Evolutionary conservation across 2,888 invertebrate species (phyloP).

Genomic region (Apodemia mormo): DNA sequence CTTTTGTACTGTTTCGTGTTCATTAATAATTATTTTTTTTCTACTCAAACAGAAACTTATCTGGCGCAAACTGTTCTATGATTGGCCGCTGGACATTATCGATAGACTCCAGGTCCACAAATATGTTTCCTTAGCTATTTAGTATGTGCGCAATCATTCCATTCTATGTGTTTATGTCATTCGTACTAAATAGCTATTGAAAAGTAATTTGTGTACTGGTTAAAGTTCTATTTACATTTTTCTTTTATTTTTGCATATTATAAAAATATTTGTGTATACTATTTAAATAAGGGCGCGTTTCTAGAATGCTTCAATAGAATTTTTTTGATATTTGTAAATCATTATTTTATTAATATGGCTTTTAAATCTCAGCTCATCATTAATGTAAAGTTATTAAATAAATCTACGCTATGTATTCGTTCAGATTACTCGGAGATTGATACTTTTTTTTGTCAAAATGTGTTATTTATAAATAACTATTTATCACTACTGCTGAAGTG

Average conservation of each 20-base stretch:
- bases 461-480: too few relatives aligned
- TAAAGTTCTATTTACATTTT: constrained; percentile 24
- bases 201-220: constrained; percentile 51
- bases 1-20: constrained; percentile 26
- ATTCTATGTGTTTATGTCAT: constrained; percentile 43
- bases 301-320: neutral
- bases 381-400: too few relatives aligned
- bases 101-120: constrained; percentile 53
- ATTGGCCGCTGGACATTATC: constrained; percentile 52
- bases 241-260: constrained; percentile 5
- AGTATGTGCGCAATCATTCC: constrained; percentile 50
- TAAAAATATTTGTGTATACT: constrained; percentile 14
- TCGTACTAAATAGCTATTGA: constrained; percentile 55
- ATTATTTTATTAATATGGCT: too few relatives aligned
- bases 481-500: too few relatives aligned
- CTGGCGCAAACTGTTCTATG: constrained; percentile 50
- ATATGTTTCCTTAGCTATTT: constrained; percentile 53
- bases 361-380: too few relatives aligned
- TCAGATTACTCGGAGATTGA: too few relatives aligned
- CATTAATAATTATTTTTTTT: constrained; percentile 40
- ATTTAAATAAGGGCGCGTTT: constrained; percentile 9
- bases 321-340: too few relatives aligned
- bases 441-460: too few relatives aligned
- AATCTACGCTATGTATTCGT: too few relatives aligned
- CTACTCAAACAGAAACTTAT: constrained; percentile 47